These are phyloP conservation scores for Agrotis clavis DNA, from an alignment of 2,888 invertebrate species.

Conservation along the genomic window DNA sequence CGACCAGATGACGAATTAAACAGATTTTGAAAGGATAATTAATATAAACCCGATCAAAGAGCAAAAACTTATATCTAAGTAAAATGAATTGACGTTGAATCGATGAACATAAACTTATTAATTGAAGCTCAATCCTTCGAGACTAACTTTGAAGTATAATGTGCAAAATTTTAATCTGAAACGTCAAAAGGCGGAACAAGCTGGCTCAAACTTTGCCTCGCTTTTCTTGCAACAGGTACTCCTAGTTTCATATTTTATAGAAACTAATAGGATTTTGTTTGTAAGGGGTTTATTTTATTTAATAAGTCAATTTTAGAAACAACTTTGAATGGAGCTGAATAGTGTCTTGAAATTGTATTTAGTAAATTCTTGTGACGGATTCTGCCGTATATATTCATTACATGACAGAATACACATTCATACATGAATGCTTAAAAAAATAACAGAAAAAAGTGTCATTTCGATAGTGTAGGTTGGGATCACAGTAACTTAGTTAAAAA, in stretches of 20 bases:
- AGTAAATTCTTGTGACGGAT: no score
- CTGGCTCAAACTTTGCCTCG: conserved; percentile 46
- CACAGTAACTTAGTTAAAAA: no score
- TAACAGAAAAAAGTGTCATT: no score
- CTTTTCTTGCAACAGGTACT: conserved; percentile 58
- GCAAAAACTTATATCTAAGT: background rate
- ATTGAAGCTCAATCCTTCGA: conserved; percentile 17
- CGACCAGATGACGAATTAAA: no score
- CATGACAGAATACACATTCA: no score
- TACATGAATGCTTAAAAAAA: no score
- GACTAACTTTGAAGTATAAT: conserved; percentile 52
- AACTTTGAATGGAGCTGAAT: no score
- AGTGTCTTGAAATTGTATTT: no score
- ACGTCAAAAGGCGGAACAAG: conserved; percentile 44
- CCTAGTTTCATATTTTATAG: conserved; percentile 17
- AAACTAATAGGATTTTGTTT: conserved; percentile 10
- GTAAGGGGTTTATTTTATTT: background rate
- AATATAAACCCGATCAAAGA: background rate
- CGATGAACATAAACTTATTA: conserved; percentile 31
- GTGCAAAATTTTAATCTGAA: conserved; percentile 55
- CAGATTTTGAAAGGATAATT: no score
- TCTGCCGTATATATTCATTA: no score
- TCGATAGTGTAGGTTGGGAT: no score
- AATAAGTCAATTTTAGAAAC: background rate
- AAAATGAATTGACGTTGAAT: conserved; percentile 25